These are phyloP conservation scores for Gobio gobio DNA, from an alignment of 2,113 vertebrate species.

Conservation along the genomic window DNA sequence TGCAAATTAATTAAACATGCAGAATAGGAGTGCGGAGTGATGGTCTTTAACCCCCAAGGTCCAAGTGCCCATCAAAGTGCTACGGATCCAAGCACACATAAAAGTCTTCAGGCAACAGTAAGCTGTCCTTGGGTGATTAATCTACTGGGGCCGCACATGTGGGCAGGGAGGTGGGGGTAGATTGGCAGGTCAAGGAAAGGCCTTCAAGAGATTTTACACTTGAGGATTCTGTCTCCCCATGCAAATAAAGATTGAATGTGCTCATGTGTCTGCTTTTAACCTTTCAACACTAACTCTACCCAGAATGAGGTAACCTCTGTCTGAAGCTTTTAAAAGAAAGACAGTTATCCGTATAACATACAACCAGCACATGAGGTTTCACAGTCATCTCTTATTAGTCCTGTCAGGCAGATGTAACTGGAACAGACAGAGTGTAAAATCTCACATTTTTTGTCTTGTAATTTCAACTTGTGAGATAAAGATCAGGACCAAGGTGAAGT, in stretches of 20 bases:
- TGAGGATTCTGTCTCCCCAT: constrained; percentile 62
- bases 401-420: background rate
- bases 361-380: constrained; percentile 4
- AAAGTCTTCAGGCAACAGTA: constrained; percentile 30
- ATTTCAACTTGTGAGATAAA: background rate
- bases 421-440: background rate
- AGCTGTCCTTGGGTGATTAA: constrained; percentile 62
- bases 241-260: constrained; percentile 41
- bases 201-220: constrained; percentile 59
- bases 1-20: background rate
- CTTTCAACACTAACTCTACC: constrained; percentile 20
- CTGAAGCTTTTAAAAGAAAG: background rate
- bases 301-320: background rate
- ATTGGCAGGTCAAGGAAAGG: constrained; percentile 45
- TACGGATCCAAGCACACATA: constrained; percentile 4
- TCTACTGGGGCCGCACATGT: constrained; percentile 57
- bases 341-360: background rate
- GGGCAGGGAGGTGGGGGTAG: constrained; percentile 52
- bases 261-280: constrained; percentile 18
- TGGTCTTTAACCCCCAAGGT: constrained; percentile 55
- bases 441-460: background rate
- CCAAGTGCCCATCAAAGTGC: constrained; percentile 1
- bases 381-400: constrained; percentile 10
- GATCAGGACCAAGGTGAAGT: constrained; percentile 19
- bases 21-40: constrained; percentile 12